Percentiles rank a stretch among this genome's conserved stretches.
phyloP scores from a whole-genome alignment of 2,888 invertebrate species.

The Pomacea canaliculata region DNA sequence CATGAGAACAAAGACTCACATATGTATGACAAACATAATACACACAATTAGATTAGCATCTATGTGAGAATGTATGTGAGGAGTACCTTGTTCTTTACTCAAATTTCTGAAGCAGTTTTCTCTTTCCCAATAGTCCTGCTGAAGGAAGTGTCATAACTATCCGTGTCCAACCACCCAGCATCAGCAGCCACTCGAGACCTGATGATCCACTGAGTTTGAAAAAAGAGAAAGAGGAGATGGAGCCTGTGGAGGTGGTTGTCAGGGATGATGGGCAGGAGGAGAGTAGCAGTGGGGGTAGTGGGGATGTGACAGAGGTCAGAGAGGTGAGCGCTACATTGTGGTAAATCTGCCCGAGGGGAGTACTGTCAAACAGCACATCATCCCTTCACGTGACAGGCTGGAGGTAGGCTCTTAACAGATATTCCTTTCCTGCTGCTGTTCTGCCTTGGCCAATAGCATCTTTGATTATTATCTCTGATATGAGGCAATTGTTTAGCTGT shows the following conservation, averaged over 20 bases:
- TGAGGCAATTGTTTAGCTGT: too few relatives aligned
- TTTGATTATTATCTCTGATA: too few relatives aligned
- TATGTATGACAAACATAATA: too few relatives aligned
- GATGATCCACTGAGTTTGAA: background rate
- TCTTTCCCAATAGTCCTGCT: background rate
- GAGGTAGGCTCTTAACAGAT: slow-evolving; percentile 23
- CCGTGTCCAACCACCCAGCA: slow-evolving; percentile 19
- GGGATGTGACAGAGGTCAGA: slow-evolving; percentile 3
- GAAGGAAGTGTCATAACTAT: slow-evolving; percentile 15
- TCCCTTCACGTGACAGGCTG: slow-evolving; percentile 21
- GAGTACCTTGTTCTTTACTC: too few relatives aligned
- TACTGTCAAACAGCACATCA: slow-evolving; percentile 40
- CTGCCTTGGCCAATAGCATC: too few relatives aligned
- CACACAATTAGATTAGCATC: too few relatives aligned
- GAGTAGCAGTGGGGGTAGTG: background rate
- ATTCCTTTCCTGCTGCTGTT: too few relatives aligned
- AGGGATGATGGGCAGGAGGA: slow-evolving; percentile 18
- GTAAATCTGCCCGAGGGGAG: slow-evolving; percentile 56
- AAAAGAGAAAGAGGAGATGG: slow-evolving; percentile 18
- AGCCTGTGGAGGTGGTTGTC: slow-evolving; percentile 15
- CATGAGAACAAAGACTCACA: too few relatives aligned
- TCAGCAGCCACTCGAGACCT: too few relatives aligned
- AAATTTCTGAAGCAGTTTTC: too few relatives aligned
- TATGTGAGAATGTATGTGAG: too few relatives aligned
- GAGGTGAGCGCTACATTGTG: slow-evolving; percentile 49